Base-by-base conservation (phyloP, 1,140 invertebrate genomes). In the Eupristina koningsbergeri region DNA sequence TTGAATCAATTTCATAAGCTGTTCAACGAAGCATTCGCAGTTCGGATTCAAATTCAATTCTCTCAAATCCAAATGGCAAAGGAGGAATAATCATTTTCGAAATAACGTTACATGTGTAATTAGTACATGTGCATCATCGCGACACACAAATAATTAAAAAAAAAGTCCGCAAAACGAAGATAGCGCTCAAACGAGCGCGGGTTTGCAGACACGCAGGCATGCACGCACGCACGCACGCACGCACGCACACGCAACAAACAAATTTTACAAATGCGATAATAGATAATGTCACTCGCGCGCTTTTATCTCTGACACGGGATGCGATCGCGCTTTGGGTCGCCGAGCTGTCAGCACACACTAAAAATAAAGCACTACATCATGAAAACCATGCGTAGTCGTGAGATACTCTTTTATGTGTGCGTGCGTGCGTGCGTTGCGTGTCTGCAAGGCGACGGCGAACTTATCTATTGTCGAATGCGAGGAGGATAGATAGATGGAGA, bases 401-500 rank as follows among this genome's bases (percentile, higher is more conserved):
- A 47, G 53, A 58, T 58, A 58, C 50, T 9, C 15, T 9, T 50
- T 31, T 31, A 11, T 31, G 69, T 29, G 5, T 50, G 47, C 17
- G 64, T 61, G 26, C 19, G 39, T 31, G 61, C n/a, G n/a, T 26
- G 15, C 9, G 29, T 7, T 53, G 50, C 19, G 64, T 79, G 79
- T n/a, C 34, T 67, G 63, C 45, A 76, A 17, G 34, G 63, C 67
- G 67, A 17, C 41, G 29, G 2, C 41, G 1, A 31, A 77, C 61
- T 83, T 83, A 83, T 83, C 74, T 83, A 71, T 76, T 75, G 58
- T 82, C 50, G 74, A 83, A 77, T 67, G 77, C n/a, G 5, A 69
- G 2, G 45, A 53, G 13, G 26, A 73, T 15, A n/a, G n/a, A n/a
- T n/a, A n/a, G n/a, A n/a, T n/a, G n/a, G n/a, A n/a, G n/a, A n/a